Evolutionary conservation across 2,797 vertebrate species (phyloP).

Genomic region (Rhynchotus rufescens): DNA sequence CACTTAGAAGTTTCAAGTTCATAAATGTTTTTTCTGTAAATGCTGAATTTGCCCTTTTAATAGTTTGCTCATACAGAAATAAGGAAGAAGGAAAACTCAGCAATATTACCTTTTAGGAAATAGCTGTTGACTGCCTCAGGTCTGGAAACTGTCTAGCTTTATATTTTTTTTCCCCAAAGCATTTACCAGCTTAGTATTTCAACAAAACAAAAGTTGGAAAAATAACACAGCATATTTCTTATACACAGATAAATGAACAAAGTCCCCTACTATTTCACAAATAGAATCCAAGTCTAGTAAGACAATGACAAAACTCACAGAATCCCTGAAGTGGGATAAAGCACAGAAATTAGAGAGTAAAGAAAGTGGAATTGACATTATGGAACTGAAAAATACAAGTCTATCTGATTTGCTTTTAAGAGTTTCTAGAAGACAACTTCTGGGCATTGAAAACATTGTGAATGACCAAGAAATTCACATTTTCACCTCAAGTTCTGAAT

Average conservation of each 20-base stretch:
- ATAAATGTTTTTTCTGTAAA: neutral
- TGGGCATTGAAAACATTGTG: neutral
- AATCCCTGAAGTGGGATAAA: neutral
- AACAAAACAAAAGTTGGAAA: neutral
- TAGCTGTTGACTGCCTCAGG: neutral
- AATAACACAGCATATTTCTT: neutral
- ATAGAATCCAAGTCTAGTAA: neutral
- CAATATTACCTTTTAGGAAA: neutral
- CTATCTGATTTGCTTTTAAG: neutral
- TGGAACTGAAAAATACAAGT: neutral
- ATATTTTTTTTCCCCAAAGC: neutral
- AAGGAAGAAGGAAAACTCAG: neutral
- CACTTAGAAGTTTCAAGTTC: neutral
- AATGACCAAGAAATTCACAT: neutral
- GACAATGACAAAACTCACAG: neutral
- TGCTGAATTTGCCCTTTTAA: neutral
- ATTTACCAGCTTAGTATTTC: neutral
- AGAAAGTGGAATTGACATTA: neutral
- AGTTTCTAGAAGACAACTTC: neutral
- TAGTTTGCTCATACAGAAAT: neutral
- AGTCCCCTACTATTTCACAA: neutral
- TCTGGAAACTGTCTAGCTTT: neutral
- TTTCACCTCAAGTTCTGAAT: neutral
- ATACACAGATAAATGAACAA: neutral
- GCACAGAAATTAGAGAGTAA: neutral